Evolutionary conservation across 2,797 vertebrate genomes (phyloP), one percentile per base, ranked within the genome.

Genomic region (Lemur catta): DNA sequence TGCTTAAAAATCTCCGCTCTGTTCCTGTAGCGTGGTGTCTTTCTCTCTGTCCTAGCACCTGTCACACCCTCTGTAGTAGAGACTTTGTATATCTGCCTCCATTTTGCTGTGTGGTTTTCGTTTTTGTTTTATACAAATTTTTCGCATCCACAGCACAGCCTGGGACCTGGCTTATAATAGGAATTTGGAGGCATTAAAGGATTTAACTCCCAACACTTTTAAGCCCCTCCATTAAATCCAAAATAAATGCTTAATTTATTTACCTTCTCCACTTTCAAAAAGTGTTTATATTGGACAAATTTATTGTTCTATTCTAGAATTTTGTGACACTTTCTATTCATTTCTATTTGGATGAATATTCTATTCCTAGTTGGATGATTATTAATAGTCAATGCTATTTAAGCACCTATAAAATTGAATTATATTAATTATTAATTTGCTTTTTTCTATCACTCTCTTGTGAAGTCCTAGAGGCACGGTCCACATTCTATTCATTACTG

Each of bases 371-470:
- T 52, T 92, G 55, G 52, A 48, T 33, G 33, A 89, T 85, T 90
- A 94, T 93, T 71, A 75, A 75, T 61, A 84, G 86, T 59, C 71
- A 57, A 84, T 88, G 65, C 72, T 82, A 67, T 59, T 88, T 72
- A 79, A 88, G 43, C 33, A 41, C 72, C 79, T 81, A 48, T 33
- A 88, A 65, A 85, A 86, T 76, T 57, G 55, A 65, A 61, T 75
- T 71, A 48, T 87, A 65, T 90, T 71, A 85, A 71, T 96, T 65
- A 96, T 57, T 97, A 85, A 92, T 84, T 93, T 75, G 33, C 33
- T 82, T 89, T 79, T 43, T 14, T 93, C 33, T 55, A 17, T 28
- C 5, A 10, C 63, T 91, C 7, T 30, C 2, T 33, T 75, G 55
- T 78, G 13, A 95, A 52, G 63, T 75, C 59, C 26, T 30, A 59